Base-by-base conservation (phyloP, 2,113 vertebrate genomes). In the Spheniscus mendiculus region DNA sequence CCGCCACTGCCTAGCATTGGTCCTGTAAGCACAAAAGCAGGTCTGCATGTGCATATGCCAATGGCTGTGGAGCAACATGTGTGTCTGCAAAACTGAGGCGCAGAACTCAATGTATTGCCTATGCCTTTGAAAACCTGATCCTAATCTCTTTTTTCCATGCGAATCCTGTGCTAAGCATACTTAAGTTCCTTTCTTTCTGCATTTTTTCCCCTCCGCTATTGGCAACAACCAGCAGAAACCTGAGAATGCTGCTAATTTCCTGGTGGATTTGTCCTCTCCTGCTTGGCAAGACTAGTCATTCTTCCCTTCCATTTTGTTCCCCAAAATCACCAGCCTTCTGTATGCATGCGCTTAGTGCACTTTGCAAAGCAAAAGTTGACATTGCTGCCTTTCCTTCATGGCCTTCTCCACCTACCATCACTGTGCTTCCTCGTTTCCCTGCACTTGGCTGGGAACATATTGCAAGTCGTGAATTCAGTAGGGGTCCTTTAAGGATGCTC, bases 181-280 rank as follows among this genome's bases (percentile, higher is more conserved):
- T 83, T 72, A 29, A 79, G 63, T 84, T 84, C 47, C 38, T 55
- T 86, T 40, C 10, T 56, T 52, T 77, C 21, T 66, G 18, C 36
- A 17, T 23, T 62, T 71, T 61, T 15, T 58, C 9, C 5, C 34
- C 21, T 83, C 62, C 0, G 0, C 22, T 56, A 72, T 15, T 95
- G 90, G 70, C 66, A 90, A 55, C 14, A 16, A 42, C 36, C 38
- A 47, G 30, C 45, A 91, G 96, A 97, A 96, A 92, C 45, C 50
- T 49, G 76, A 94, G 88, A 94, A 94, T 4, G 83, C 14, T 92
- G 42, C 59, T 90, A 38, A 94, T 94, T 96, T 90, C 71, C 83
- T 74, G 88, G 47, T 81, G 85, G 85, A 83, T 94, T 85, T 92
- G 45, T 83, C 55, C 71, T 90, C 67, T 69, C 74, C 49, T 53